A percentile compares a stretch with the other conserved stretches of the same genome.
Conservation (phyloP, 2,888 invertebrate genomes). For the Drosophila nr. perissopoda region DNA sequence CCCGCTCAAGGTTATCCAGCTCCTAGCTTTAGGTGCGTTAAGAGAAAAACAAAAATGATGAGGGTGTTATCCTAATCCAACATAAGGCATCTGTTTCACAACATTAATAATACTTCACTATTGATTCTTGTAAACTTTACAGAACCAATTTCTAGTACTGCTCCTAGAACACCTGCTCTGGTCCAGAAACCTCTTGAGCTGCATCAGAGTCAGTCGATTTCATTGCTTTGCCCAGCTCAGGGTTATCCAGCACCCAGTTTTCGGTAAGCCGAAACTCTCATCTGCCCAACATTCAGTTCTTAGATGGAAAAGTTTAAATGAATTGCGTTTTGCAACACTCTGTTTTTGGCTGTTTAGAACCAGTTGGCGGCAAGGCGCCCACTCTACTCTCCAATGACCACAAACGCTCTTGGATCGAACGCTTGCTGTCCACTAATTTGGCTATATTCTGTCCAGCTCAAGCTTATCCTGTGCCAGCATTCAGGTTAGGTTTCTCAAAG, state of each 20-base stretch:
- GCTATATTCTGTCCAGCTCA: constrained; percentile 91
- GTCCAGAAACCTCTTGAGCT: constrained; percentile 83
- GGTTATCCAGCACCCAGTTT: constrained; percentile 90
- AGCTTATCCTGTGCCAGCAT: constrained; percentile 90
- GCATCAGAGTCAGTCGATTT: constrained; percentile 67
- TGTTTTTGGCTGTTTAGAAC: constrained; percentile 54
- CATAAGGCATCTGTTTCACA: constrained; percentile 31
- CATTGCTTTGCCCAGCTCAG: constrained; percentile 90
- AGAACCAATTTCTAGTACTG: constrained; percentile 82
- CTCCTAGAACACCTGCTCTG: constrained; percentile 85
- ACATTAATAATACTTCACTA: background rate
- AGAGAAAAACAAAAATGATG: background rate
- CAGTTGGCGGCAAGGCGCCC: constrained; percentile 86
- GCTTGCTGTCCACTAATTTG: constrained; percentile 87
- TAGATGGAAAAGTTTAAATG: constrained; percentile 76
- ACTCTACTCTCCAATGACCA: constrained; percentile 86
- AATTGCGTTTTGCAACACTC: constrained; percentile 50
- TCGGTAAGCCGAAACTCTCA: constrained; percentile 86
- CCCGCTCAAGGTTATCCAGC: constrained; percentile 91
- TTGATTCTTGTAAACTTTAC: background rate
- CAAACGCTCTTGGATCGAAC: constrained; percentile 86
- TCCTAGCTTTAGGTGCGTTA: constrained; percentile 88
- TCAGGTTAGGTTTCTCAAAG: constrained; percentile 85
- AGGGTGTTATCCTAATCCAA: constrained; percentile 31
- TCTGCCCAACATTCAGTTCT: constrained; percentile 67